These are phyloP conservation scores for Arion vulgaris DNA, from an alignment of 1,140 invertebrate species.

Conservation along the genomic window DNA sequence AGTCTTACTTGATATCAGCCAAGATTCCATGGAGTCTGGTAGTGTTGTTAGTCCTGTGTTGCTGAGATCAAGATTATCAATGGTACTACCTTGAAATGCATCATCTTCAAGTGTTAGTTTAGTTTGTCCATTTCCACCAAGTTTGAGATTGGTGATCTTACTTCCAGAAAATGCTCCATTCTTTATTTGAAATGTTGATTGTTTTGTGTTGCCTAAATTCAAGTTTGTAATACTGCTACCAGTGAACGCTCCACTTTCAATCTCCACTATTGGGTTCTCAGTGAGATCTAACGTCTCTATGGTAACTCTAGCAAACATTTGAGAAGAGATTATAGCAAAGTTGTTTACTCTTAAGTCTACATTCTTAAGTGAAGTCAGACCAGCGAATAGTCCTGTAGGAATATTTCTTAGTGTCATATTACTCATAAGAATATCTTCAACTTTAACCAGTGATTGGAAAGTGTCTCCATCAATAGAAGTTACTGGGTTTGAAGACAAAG, in stretches of 20 bases:
- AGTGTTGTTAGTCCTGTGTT: background rate
- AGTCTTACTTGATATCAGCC: background rate
- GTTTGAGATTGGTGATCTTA: conserved; percentile 33
- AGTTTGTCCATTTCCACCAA: conserved; percentile 18
- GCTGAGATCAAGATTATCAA: conserved; percentile 7
- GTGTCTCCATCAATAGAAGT: conserved; percentile 41
- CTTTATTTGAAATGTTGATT: conserved; percentile 47
- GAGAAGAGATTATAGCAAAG: conserved; percentile 30
- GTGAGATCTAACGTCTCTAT: conserved; percentile 28
- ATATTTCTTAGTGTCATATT: conserved; percentile 44
- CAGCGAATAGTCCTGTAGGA: conserved; percentile 40
- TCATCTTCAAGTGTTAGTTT: background rate
- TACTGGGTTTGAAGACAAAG: conserved; percentile 47
- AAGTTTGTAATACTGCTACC: background rate
- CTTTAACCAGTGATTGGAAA: conserved; percentile 44
- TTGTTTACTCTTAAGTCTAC: conserved; percentile 37
- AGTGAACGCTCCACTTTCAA: background rate
- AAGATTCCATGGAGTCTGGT: background rate
- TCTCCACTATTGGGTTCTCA: conserved; percentile 11
- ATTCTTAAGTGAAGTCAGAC: conserved; percentile 41
- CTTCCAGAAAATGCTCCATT: conserved; percentile 41
- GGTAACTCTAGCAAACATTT: conserved; percentile 39
- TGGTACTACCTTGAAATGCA: background rate
- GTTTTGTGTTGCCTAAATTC: background rate
- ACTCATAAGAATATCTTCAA: conserved; percentile 39